phyloP scores from a whole-genome alignment of 2,113 vertebrate genomes.

The Aphyosemion australe region DNA sequence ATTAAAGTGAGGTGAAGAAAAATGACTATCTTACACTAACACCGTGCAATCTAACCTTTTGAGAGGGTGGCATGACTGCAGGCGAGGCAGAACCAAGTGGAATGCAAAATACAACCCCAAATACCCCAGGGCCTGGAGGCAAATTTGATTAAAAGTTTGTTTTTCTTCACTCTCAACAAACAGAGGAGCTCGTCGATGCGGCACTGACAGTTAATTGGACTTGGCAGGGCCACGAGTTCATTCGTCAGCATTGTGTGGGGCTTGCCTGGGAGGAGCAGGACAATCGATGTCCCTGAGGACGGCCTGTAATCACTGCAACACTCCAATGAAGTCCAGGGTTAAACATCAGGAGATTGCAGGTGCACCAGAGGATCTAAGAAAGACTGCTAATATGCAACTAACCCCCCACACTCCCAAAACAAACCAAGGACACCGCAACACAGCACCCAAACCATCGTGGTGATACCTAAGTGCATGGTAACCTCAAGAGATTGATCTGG shows the following conservation, averaged over 20 bases:
- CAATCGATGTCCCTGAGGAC: slow-evolving; percentile 89
- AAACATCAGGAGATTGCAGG: slow-evolving; percentile 90
- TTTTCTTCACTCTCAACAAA: slow-evolving; percentile 84
- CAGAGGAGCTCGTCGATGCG: slow-evolving; percentile 84
- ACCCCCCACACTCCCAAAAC: slow-evolving; percentile 54
- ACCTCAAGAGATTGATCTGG: slow-evolving; percentile 22
- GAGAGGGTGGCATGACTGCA: slow-evolving; percentile 64
- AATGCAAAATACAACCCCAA: slow-evolving; percentile 79
- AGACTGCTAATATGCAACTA: slow-evolving; percentile 83
- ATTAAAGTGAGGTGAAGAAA: slow-evolving; percentile 43
- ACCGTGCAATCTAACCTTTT: slow-evolving; percentile 70
- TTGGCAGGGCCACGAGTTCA: slow-evolving; percentile 94
- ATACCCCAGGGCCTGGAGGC: slow-evolving; percentile 75
- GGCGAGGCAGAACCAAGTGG: slow-evolving; percentile 64
- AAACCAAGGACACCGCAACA: slow-evolving; percentile 81
- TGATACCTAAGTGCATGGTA: slow-evolving; percentile 22
- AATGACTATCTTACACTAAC: slow-evolving; percentile 54
- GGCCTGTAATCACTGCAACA: slow-evolving; percentile 90
- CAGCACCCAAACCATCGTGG: slow-evolving; percentile 33
- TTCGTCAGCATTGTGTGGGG: slow-evolving; percentile 93
- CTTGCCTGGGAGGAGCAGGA: slow-evolving; percentile 87
- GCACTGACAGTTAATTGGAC: slow-evolving; percentile 92
- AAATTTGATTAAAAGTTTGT: slow-evolving; percentile 87
- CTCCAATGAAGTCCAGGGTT: slow-evolving; percentile 91
- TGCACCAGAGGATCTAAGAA: slow-evolving; percentile 80